Conservation (phyloP, 2,888 invertebrate genomes). For the Megamerina dolium region DNA sequence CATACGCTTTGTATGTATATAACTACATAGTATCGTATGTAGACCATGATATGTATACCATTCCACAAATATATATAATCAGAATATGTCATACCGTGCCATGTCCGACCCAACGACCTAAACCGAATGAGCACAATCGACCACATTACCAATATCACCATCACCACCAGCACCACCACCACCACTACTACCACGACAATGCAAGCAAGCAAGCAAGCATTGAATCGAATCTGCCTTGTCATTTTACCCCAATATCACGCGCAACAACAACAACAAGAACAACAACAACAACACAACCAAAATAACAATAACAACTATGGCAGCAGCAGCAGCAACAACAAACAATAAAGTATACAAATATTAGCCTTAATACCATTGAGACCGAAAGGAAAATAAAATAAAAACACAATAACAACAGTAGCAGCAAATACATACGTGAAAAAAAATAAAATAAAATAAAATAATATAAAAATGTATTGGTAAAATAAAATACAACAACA, state of each 20-base stretch:
- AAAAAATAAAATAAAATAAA: conserved; percentile 10
- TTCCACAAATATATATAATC: not conserved
- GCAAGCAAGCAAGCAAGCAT: no score
- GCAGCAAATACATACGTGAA: conserved; percentile 9
- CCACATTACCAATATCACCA: no score
- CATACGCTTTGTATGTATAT: no score
- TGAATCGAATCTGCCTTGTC: no score
- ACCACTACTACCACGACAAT: no score
- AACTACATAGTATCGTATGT: no score
- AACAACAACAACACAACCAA: no score
- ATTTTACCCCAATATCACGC: no score
- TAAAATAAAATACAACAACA: not conserved
- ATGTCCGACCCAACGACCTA: not conserved
- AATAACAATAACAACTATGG: no score
- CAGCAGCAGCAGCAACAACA: not conserved
- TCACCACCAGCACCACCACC: no score
- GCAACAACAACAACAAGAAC: no score
- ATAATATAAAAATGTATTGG: conserved; percentile 9
- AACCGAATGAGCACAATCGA: not conserved
- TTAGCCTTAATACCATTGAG: conserved; percentile 42
- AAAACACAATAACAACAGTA: conserved; percentile 9
- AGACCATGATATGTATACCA: no score
- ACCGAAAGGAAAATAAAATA: conserved; percentile 23
- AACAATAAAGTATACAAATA: conserved; percentile 33
- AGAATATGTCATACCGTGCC: not conserved